Base-by-base conservation (phyloP, 2,113 vertebrate genomes). In the Cynoglossus semilaevis region DNA sequence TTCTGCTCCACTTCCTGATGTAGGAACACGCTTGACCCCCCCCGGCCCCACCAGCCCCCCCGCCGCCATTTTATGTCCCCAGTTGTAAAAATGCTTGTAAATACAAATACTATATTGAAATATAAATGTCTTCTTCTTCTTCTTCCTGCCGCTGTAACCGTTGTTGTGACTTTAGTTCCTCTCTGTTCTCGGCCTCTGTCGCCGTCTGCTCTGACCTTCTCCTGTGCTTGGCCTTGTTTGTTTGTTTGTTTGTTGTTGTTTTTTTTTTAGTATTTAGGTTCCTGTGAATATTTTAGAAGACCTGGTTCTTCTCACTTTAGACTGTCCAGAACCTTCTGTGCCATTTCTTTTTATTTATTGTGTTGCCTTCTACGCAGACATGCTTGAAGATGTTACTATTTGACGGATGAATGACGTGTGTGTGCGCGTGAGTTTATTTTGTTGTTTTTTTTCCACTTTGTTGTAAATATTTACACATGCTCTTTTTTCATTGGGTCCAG, bases 51-150 rank as follows among this genome's bases (percentile, higher is more conserved):
- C 6, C 22, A 82, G 68, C 72, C 67, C 67, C 78, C 38, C n/a
- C n/a, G n/a, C n/a, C n/a, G n/a, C n/a, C n/a, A n/a, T 22, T 77
- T 73, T 62, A 70, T 56, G 46, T 77, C 74, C 78, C 65, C 58
- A 63, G 64, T 77, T 74, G 85, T 89, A 84, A 66, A 90, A 81
- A 90, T 73, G 79, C 72, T 73, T 89, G 85, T 87, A 90, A 85
- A 87, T 88, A 90, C 74, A 87, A 88, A 89, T 87, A 83, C 73
- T 89, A 89, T 91, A 87, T 90, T 82, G 80, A 86, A 81, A 77
- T 86, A 71, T 83, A 86, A 81, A 80, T 84, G 80, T 80, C 63
- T 70, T 82, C 67, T 57, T 82, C 70, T 71, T 71, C 65, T 67
- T 73, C 67, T 70, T 65, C 73, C 67, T 83, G 77, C 83, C 77